Evolutionary conservation across 2,797 vertebrate species (phyloP).

Genomic region (Coranthus polyacanthus): DNA sequence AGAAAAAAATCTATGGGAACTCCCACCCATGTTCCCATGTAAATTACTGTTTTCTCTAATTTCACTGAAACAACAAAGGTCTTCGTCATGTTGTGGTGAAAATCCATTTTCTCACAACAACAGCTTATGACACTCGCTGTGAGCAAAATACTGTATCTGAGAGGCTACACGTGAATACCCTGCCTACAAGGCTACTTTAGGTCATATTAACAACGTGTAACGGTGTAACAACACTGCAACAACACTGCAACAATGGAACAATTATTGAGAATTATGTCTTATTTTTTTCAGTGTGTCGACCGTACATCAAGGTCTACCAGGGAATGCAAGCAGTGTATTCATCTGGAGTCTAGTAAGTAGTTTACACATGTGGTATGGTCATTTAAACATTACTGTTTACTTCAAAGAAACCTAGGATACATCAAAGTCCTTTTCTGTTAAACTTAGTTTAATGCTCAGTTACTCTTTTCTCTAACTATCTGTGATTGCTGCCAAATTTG

Average conservation of each 20-base stretch:
- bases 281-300: constrained; percentile 87
- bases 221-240: no score
- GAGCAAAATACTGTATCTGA: constrained; percentile 40
- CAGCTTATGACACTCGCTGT: constrained; percentile 50
- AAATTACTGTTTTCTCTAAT: constrained; percentile 71
- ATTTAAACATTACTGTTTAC: constrained; percentile 25
- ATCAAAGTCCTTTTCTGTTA: constrained; percentile 38
- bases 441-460: constrained; percentile 27
- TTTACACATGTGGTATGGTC: constrained; percentile 25
- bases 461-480: constrained; percentile 33
- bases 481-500: constrained; percentile 27
- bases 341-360: constrained; percentile 95
- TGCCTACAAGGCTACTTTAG: background rate
- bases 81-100: constrained; percentile 33
- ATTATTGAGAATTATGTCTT: constrained; percentile 13
- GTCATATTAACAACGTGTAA: background rate
- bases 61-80: constrained; percentile 54
- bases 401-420: constrained; percentile 22
- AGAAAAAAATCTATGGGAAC: constrained; percentile 57
- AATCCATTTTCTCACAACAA: constrained; percentile 59
- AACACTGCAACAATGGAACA: no score
- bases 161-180: constrained; percentile 9
- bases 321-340: constrained; percentile 95
- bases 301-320: constrained; percentile 95
- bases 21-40: constrained; percentile 44